Evolutionary conservation across 2,113 vertebrate species (phyloP).

Genomic region (Dromas ardeola): DNA sequence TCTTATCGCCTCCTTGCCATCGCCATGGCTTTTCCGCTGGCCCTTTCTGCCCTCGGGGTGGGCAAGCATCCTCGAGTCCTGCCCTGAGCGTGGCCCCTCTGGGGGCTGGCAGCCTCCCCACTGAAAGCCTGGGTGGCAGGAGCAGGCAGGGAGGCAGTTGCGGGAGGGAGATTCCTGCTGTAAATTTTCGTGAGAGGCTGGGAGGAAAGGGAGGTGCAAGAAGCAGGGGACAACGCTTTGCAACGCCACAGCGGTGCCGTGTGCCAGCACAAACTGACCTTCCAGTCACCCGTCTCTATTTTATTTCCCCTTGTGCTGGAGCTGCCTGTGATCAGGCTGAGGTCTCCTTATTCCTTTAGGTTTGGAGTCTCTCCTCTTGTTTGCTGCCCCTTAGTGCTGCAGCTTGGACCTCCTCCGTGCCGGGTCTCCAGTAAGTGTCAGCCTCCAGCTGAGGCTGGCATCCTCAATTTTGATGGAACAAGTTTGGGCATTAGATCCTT

Average conservation of each 20-base stretch:
- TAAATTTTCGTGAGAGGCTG: not conserved
- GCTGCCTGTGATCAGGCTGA: not conserved
- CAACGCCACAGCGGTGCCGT: fast-evolving
- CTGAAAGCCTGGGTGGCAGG: fast-evolving
- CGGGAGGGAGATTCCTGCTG: not conserved
- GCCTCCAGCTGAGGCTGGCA: not conserved
- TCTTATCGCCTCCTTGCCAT: not conserved
- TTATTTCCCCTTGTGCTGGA: not conserved
- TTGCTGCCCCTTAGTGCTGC: not conserved
- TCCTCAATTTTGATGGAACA: not conserved
- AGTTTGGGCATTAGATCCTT: not conserved
- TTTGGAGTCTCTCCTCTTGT: not conserved
- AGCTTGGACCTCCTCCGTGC: not conserved
- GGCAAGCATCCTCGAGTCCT: not conserved
- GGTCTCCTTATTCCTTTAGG: not conserved
- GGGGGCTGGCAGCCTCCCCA: not conserved
- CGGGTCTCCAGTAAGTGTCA: not conserved
- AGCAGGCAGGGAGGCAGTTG: not conserved
- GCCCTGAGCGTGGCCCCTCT: fast-evolving
- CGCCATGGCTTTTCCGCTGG: not conserved
- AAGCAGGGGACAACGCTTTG: not conserved
- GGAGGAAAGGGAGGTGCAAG: conserved; percentile 43
- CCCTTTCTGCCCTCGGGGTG: not conserved
- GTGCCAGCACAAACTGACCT: conserved; percentile 17
- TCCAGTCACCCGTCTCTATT: not conserved